Evolutionary conservation across 2,797 vertebrate species (phyloP).

Genomic region (Dallia pectoralis): DNA sequence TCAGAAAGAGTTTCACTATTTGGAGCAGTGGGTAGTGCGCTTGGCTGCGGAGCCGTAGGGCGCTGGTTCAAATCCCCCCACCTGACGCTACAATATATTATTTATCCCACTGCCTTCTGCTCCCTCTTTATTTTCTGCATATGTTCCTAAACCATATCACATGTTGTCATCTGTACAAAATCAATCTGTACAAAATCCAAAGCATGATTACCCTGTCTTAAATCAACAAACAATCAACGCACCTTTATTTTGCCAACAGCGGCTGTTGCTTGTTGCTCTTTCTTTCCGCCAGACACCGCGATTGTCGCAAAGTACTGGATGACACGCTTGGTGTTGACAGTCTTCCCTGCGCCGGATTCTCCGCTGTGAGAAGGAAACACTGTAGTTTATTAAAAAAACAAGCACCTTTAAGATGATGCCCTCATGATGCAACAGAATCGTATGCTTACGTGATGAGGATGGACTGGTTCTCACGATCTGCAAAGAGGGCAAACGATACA

Average conservation of each 20-base stretch:
- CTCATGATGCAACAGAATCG: background rate
- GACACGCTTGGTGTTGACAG: conserved; percentile 80
- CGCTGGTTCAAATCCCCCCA: no score
- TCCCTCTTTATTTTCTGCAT: background rate
- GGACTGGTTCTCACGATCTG: conserved; percentile 91
- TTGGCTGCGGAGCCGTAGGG: no score
- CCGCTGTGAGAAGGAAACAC: conserved; percentile 52
- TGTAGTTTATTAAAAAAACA: background rate
- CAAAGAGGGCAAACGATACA: conserved; percentile 15
- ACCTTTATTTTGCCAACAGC: conserved; percentile 67
- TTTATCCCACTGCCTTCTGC: no score
- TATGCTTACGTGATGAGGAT: conserved; percentile 88
- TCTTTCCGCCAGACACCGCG: conserved; percentile 63
- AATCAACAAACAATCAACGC: fast-evolving
- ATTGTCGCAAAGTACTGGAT: conserved; percentile 82
- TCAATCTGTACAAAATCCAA: background rate
- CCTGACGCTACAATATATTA: no score
- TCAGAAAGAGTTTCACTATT: no score
- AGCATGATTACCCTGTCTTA: background rate
- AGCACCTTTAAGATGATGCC: background rate
- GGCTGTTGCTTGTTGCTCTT: conserved; percentile 4
- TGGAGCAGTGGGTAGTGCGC: no score
- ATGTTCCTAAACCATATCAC: background rate
- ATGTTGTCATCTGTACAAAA: background rate
- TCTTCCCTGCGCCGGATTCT: conserved; percentile 81